These are phyloP conservation scores for Labeo calbasu DNA, from an alignment of 2,797 vertebrate species.

Conservation along the genomic window DNA sequence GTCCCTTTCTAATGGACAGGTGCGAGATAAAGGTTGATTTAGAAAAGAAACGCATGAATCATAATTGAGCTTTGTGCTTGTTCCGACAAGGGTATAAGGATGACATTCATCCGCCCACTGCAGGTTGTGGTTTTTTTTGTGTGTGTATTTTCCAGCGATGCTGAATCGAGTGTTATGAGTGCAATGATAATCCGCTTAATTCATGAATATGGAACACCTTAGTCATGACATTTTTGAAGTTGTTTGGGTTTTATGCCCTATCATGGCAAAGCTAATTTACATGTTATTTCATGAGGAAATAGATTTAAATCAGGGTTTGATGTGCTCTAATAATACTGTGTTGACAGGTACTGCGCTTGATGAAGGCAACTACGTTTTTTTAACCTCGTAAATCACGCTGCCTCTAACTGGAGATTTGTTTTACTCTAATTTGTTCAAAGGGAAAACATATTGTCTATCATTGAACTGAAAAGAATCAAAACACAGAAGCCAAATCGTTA, in stretches of 20 bases:
- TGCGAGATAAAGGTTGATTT: conserved; percentile 40
- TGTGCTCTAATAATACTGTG: conserved; percentile 51
- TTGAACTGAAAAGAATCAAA: not conserved
- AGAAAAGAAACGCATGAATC: conserved; percentile 48
- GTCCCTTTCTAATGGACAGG: conserved; percentile 59
- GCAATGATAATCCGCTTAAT: conserved; percentile 73
- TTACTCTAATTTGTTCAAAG: conserved; percentile 5
- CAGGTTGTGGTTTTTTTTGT: conserved; percentile 65
- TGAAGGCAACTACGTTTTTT: conserved; percentile 44
- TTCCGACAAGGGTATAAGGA: conserved; percentile 26
- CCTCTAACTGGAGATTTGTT: not conserved
- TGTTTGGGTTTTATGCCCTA: conserved; percentile 57
- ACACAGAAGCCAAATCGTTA: not conserved
- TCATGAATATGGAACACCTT: conserved; percentile 72
- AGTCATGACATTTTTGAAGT: conserved; percentile 63
- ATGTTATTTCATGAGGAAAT: conserved; percentile 55
- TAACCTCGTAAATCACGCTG: conserved; percentile 2
- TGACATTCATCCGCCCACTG: conserved; percentile 46
- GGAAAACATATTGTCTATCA: not conserved
- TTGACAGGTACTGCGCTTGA: conserved; percentile 57
- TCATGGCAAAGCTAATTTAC: conserved; percentile 56
- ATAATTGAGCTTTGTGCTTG: conserved; percentile 41
- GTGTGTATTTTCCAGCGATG: conserved; percentile 58
- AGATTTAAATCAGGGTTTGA: conserved; percentile 62
- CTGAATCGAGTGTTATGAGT: conserved; percentile 39